Base-by-base conservation (phyloP, 2,888 invertebrate species). In the Agrochola litura region DNA sequence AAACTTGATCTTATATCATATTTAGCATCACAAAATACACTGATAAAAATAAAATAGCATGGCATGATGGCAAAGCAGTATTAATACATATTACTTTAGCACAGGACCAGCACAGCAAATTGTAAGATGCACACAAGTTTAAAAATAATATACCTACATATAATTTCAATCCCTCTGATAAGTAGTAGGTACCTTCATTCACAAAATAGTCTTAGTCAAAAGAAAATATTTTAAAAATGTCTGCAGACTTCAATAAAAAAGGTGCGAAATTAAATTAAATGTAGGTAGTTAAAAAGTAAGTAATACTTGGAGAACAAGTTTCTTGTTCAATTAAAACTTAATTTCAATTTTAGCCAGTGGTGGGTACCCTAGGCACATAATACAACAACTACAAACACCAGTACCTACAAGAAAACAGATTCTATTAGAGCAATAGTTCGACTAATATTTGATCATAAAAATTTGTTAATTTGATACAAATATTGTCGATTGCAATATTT, bases 71-170 rank as follows among this genome's bases (percentile, higher is more conserved):
- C 78, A 64, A 58, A n/a, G 49, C 14, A 30, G 6, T n/a, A 37
- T 37, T 37, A 37, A 37, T 37, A n/a, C n/a, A n/a, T n/a, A 5
- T 37, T 37, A 76, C 10, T 19, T 56, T 25, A 64, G 83, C 77
- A 82, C 12, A 82, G 77, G 58, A 76, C n/a, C n/a, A 52, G 83
- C 78, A 83, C 71, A 76, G 76, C 80, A 58, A 41, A 69, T 37
- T 49, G 0, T 6, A 80, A 56, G 3, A 79, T 22, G 6, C 14
- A 49, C 9, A 46, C 1, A 30, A 41, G 16, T 43, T 75, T 22
- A 6, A 16, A 25, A 76, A 12, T 37, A 60, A 1, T 6, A 10
- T 41, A 5, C 37, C 37, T 37, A 37, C 37, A 52, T 22, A 52
- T 52, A 52, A 22, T n/a, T n/a, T 41, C 22, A 52, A 25, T 25